Evolutionary conservation across 2,113 vertebrate genomes (phyloP).

Genomic region (Nibea albiflora): DNA sequence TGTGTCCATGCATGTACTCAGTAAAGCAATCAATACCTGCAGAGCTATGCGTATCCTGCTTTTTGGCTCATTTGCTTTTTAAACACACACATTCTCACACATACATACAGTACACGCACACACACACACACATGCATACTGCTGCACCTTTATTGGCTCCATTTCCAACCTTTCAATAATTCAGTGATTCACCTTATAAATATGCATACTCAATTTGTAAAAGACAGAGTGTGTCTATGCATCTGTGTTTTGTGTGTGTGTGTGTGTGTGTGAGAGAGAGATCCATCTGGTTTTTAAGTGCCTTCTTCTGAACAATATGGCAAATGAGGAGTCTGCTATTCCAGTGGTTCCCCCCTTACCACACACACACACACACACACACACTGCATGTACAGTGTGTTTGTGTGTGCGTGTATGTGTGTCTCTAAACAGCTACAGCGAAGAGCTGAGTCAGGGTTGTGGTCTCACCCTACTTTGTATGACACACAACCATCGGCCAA

Average conservation of each 20-base stretch:
- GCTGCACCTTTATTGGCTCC: conserved; percentile 38
- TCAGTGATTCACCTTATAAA: conserved; percentile 59
- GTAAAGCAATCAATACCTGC: conserved; percentile 2
- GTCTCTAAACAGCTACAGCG: conserved; percentile 14
- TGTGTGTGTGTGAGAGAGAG: background rate
- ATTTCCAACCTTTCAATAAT: conserved; percentile 67
- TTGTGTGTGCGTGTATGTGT: background rate
- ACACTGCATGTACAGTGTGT: conserved; percentile 13
- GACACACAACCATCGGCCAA: conserved; percentile 22
- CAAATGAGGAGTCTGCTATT: conserved; percentile 30
- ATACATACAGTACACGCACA: conserved; percentile 17
- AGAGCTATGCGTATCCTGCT: conserved; percentile 4
- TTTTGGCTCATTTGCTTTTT: conserved; percentile 6
- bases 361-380: background rate
- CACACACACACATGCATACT: background rate
- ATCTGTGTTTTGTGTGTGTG: background rate
- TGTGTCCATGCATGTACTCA: background rate
- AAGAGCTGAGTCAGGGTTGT: conserved; percentile 64
- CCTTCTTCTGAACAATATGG: conserved; percentile 42
- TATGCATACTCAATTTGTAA: conserved; percentile 60
- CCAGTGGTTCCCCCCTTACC: background rate
- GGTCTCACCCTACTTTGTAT: conserved; percentile 49
- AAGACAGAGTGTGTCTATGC: background rate
- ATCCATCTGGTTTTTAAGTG: conserved; percentile 43
- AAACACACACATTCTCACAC: conserved; percentile 3